Evolutionary conservation across 2,797 vertebrate genomes (phyloP), one percentile per base, ranked within the genome.

Genomic region (Malacoctenus gilli): DNA sequence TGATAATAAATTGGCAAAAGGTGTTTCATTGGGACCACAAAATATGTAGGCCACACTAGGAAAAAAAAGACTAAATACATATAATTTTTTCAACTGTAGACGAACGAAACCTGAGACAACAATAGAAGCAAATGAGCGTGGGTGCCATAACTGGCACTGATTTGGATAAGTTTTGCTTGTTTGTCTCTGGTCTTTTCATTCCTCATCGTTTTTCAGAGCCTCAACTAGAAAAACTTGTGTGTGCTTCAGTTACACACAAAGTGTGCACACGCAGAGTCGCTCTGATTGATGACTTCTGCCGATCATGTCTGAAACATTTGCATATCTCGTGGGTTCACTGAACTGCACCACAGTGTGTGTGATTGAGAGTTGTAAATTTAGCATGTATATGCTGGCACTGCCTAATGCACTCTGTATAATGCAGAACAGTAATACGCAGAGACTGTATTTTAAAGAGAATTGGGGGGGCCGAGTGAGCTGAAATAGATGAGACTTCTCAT

Each of bases 331-430:
- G 30, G 15, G 34, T 38, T 46, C 21, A n/a, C 41, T 75, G 37
- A 60, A 77, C 53, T 56, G 36, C 44, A 61, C 38, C 42, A 22
- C 15, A 35, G 28, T 32, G 30, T 32, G 30, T 23, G 8, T 55
- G 35, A 72, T n/a, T 41, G 39, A 59, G 59, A 67, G 70, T 22
- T 72, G 38, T 74, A 77, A 58, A 82, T 79, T 41, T 46, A 55
- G 54, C 53, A 69, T 80, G 56, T 57, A 54, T 41, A 67, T 50
- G 52, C 42, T 73, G 69, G 59, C 57, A 36, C 53, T 16, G 63
- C 39, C 44, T 25, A 31, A 49, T 69, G 64, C 63, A 59, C 61
- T 77, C 40, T 56, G 28, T 68, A 38, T 65, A 65, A 77, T 63
- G 46, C 56, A 72, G 56, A 43, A 12, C n/a, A 43, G 41, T 58